A percentile compares a stretch with the other conserved stretches of the same genome.
Conservation (phyloP, 1,140 invertebrate genomes). For the Drosophila fuyamai region DNA sequence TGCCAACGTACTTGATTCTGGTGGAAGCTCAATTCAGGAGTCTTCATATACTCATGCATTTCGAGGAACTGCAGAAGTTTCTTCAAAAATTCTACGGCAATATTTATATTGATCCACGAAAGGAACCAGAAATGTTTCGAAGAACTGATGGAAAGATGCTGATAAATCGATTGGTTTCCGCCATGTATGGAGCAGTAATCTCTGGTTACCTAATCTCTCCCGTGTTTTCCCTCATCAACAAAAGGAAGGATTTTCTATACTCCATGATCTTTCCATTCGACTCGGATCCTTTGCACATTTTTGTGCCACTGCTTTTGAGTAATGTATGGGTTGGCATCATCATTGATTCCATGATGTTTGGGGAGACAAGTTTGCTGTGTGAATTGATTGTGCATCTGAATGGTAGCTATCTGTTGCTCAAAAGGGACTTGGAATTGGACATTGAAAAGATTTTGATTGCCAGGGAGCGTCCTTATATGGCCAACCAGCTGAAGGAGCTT, state of each 20-base stretch:
- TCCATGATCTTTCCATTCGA: conserved; percentile 66
- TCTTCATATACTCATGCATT: conserved; percentile 29
- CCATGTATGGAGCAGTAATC: conserved; percentile 53
- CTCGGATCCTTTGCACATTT: conserved; percentile 43
- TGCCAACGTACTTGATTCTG: conserved; percentile 71
- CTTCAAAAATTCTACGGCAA: conserved; percentile 57
- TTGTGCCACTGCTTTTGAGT: conserved; percentile 50
- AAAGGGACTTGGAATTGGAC: conserved; percentile 37
- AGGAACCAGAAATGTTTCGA: conserved; percentile 34
- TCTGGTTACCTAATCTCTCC: conserved; percentile 45
- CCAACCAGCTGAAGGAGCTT: conserved; percentile 36
- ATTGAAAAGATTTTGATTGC: conserved; percentile 31
- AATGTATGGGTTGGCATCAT: conserved; percentile 68
- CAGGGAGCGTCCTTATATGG: conserved; percentile 26
- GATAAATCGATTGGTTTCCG: conserved; percentile 48
- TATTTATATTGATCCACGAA: conserved; percentile 65
- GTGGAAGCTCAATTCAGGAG: conserved; percentile 67
- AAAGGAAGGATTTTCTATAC: conserved; percentile 43
- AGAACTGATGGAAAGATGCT: conserved; percentile 32
- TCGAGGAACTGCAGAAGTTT: conserved; percentile 35
- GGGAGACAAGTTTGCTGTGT: conserved; percentile 62
- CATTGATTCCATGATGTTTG: conserved; percentile 63
- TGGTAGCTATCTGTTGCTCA: conserved; percentile 58
- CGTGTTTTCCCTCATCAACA: conserved; percentile 40
- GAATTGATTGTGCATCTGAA: conserved; percentile 66